Base-by-base conservation (phyloP, 2,113 vertebrate species). In the Corydoras maculifer region DNA sequence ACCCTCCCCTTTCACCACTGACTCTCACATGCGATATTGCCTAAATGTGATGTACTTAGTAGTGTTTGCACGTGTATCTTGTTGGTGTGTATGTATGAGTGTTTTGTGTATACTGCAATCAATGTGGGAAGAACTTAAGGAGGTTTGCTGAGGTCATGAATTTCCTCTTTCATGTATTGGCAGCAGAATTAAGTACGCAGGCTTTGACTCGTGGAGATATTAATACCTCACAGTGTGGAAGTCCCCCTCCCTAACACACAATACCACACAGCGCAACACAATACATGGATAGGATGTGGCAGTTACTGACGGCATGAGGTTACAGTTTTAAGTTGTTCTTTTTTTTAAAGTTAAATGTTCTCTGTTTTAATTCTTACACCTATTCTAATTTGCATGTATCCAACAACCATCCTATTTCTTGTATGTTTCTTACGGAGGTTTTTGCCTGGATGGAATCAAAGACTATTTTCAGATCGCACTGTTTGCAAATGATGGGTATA, bases 221-320 rank as follows among this genome's bases (percentile, higher is more conserved):
- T 79, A 79, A 79, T 79, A 79, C 74, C 58, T 69, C 74, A 75
- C 35, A 13, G 51, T 73, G 53, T 73, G 77, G 73, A 79, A 79
- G 74, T 79, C 62, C 74, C 77, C 74, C 58, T 79, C 74, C 77
- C 63, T 73, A 66, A 60, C 30, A 70, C 50, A 68, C 63, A 78
- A 70, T 73, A 67, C 55, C 76, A 49, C 64, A 49, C 43, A 74
- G 11, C 48, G 61, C 58, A 68, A 74, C 62, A 66, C 72, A 77
- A 61, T 74, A 31, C 72, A 15, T 9, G 15, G 43, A 53, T 65
- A 78, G 58, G 61, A 78, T 69, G 65, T 65, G 51, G 65, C 58
- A 62, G 72, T 62, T 55, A 68, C 51, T 13, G 50, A 31, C 29
- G 14, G 49, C 62, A 58, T 68, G 30, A 73, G 67, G 55, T 43